Base-by-base conservation (phyloP, 2,797 vertebrate species). In the Poliocrania exsul region DNA sequence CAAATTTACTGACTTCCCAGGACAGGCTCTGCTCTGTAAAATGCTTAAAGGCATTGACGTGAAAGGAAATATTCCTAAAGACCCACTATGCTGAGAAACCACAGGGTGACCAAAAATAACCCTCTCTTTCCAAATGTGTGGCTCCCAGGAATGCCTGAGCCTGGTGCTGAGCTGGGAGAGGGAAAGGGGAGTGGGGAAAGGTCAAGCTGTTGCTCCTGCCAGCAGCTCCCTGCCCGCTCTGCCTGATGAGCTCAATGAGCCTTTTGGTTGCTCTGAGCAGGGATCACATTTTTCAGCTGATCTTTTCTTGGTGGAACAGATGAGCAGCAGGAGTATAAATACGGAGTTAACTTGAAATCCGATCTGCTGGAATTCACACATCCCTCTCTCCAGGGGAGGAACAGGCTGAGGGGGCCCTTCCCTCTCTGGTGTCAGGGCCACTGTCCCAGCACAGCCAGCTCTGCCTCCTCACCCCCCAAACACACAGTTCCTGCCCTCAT, bases 361-460 rank as follows among this genome's bases (percentile, higher is more conserved):
- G 95, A 97, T 78, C 97, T 94, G 79, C 1, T 96, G 96, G 95
- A 95, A 96, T 96, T 93, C 95, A 96, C 93, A 94, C 86, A 84
- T 88, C 81, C 86, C n/a, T 3, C 46, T 44, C 86, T 33, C 47
- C 29, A 5, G 10, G 44, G 75, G 14, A 92, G 3, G 47, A 67
- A 18, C 69, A 37, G 93, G 72, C 53, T 26, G 64, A 64, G 56
- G 50, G 14, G 60, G 86, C 67, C 61, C 65, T 70, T 71, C 28
- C 16, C 86, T 51, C 42, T 46, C 88, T 64, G 87, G 51, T 66
- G 85, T 92, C 73, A 24, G 44, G 85, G 54, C 79, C 81, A 69
- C 79, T 9, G 24, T 65, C 92, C 65, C 54, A 3, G 77, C 96
- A 81, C 44, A 51, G 75, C 37, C 95, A 71, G 62, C 19, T 93